phyloP scores from a whole-genome alignment of 2,888 invertebrate genomes.

The Drosophila longiperda region DNA sequence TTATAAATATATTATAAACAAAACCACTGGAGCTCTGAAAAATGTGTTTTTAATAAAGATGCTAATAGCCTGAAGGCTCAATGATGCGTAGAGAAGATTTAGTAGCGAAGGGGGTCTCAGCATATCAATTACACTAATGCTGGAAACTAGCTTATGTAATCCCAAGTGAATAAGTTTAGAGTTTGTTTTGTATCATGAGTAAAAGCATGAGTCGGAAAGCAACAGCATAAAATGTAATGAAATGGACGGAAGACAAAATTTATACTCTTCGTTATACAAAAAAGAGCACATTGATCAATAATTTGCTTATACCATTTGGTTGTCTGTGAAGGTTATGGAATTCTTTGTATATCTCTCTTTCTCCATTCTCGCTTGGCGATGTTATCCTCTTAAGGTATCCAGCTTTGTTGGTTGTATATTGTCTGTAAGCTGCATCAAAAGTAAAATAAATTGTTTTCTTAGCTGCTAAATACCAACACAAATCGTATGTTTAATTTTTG shows the following conservation, averaged over 20 bases:
- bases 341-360: not conserved
- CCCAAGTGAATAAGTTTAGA: constrained; percentile 38
- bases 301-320: not conserved
- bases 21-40: constrained; percentile 47
- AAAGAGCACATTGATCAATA: not conserved
- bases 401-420: not conserved
- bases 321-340: not conserved
- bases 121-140: constrained; percentile 59
- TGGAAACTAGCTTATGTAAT: constrained; percentile 9
- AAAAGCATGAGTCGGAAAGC: constrained; percentile 14
- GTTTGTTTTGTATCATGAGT: constrained; percentile 19
- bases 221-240: not conserved
- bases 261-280: not conserved
- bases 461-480: not conserved
- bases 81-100: constrained; percentile 45
- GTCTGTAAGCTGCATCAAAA: not conserved
- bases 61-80: constrained; percentile 63
- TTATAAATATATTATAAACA: constrained; percentile 73
- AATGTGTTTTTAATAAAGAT: constrained; percentile 74
- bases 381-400: not conserved
- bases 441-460: not conserved
- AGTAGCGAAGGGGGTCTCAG: constrained; percentile 60
- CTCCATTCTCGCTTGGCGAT: not conserved
- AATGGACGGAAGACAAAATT: not conserved
- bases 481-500: not conserved